Base-by-base conservation (phyloP, 2,797 vertebrate genomes). In the Xiphophorus birchmanni region DNA sequence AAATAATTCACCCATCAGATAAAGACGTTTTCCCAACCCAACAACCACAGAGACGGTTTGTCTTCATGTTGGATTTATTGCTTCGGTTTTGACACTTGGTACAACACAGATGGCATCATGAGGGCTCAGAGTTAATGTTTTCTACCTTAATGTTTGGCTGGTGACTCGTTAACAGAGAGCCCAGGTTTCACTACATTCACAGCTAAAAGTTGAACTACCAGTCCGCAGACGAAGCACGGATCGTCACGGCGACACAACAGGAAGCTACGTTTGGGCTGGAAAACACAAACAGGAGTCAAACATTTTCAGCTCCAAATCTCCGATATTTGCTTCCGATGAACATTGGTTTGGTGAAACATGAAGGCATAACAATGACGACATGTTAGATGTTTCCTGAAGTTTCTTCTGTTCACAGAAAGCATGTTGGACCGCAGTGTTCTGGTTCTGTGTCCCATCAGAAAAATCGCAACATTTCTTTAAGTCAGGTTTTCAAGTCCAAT, bases 1-100 rank as follows among this genome's bases (percentile, higher is more conserved):
- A 13, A 32, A 32, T 65, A 65, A 37, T 35, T 17, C 0, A 18
- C 1, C 10, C n/a, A 13, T 29, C 56, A 58, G 56, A n/a, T n/a
- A 2, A 56, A 26, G n/a, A 8, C 37, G 18, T 42, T 4, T 26
- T n/a, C 40, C 37, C 60, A 73, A 71, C 52, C 67, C 26, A 75
- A 73, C 15, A 86, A 87, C 63, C 81, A 87, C 1, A 15, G 69
- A 87, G 63, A 86, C 84, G 60, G 76, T 83, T 89, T 89, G 80
- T 91, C 87, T 89, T 93, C 87, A 94, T 73, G 86, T 94, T 93
- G 93, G 88, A 94, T 94, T 96, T 96, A 96, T 96, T 96, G 95
- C 95, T 82, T 94, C 83, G 89, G 82, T 93, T 94, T 89, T 87
- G 89, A 94, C 92, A 89, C 91, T 78, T 85, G 90, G 29, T 58